Conservation (phyloP, 64 coral and sea anemone genomes). For the Montipora sp. region DNA sequence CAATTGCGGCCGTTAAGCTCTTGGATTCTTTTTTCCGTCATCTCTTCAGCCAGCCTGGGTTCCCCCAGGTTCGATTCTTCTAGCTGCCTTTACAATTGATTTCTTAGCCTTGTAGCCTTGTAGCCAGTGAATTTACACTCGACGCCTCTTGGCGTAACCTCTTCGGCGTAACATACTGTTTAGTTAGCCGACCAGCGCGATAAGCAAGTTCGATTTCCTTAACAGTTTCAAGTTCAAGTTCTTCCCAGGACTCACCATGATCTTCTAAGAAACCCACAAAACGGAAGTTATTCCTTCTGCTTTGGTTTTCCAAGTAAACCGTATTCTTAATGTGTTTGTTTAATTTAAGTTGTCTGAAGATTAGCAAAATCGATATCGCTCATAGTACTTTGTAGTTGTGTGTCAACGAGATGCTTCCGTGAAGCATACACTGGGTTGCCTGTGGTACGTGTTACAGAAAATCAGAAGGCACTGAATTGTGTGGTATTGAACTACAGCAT, state of each 20-base stretch:
- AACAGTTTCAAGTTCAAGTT: background rate
- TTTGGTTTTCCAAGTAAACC: background rate
- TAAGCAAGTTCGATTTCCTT: background rate
- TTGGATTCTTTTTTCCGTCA: slow-evolving; percentile 22
- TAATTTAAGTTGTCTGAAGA: background rate
- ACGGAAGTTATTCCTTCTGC: background rate
- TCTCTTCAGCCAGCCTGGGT: slow-evolving; percentile 38
- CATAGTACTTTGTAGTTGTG: too few relatives aligned
- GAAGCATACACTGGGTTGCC: too few relatives aligned
- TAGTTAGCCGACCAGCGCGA: background rate
- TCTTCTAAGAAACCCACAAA: slow-evolving; percentile 12
- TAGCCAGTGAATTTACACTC: slow-evolving; percentile 1
- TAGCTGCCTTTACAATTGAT: background rate
- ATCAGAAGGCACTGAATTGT: too few relatives aligned
- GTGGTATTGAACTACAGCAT: too few relatives aligned
- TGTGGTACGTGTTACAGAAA: too few relatives aligned
- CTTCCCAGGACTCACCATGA: background rate
- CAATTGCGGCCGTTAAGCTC: slow-evolving; percentile 8
- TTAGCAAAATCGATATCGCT: background rate
- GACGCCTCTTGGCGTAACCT: background rate
- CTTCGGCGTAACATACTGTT: background rate
- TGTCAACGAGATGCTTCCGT: too few relatives aligned
- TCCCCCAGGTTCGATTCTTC: background rate
- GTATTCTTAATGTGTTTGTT: slow-evolving; percentile 4
- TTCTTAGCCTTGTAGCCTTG: background rate